Base-by-base conservation (phyloP, 53 echinoderm and acorn worm genomes). In the Antedon mediterranea region DNA sequence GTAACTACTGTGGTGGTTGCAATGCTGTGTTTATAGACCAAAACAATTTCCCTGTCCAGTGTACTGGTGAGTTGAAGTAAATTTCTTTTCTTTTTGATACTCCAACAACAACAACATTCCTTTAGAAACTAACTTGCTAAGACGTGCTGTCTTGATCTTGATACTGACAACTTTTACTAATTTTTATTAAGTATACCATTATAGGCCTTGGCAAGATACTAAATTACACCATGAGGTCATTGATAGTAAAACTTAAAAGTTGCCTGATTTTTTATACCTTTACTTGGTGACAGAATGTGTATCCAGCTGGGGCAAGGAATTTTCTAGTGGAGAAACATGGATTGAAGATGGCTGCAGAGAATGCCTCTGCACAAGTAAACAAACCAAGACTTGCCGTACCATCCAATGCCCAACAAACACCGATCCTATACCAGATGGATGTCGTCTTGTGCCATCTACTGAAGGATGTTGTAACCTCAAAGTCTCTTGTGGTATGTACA, bases 401-500 rank as follows among this genome's bases (percentile, higher is more conserved):
- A 32, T 33, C 23, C 32, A 33, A 23, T 76, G 76, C 34, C 76
- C 76, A 28, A 33, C 32, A 0, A 31, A 20, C 3, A 33, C 76
- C 7, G 76, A 76, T 6, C 28, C 32, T 33, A 76, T 76, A 20
- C 76, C 76, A 76, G 34, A 31, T 7, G 76, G 76, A 13, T 76
- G 76, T 23, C 32, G 34, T 7, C 32, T 76, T 26, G 76, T 76
- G 6, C 32, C 76, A 6, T 34, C 15, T 23, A 34, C 32, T 20
- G 34, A 34, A 4, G 76, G 34, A 26, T 76, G 76, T 23, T 76
- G 76, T 57, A 57, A 57, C 57, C 57, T 57, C 57, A 57, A 57
- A 26, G 57, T 57, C 23, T 57, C 57, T 6, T 57, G 57, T 23
- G 57, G 57, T 57, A 57, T 57, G 57, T 57, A 13, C n/a, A n/a